Conservation (phyloP, 2,113 vertebrate species). For the Excalfactoria chinensis region DNA sequence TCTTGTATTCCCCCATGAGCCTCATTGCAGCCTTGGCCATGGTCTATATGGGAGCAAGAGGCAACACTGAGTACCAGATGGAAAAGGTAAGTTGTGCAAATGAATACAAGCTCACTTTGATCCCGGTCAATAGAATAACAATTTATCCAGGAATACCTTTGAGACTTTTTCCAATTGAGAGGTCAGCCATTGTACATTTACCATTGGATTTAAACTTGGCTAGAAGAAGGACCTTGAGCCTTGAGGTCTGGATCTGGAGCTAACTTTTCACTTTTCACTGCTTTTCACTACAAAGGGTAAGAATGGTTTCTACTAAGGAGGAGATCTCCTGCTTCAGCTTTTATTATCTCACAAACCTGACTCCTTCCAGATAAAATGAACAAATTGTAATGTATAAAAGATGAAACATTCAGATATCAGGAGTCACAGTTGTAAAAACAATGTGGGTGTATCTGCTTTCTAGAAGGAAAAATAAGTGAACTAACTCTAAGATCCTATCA, state of each 20-base stretch:
- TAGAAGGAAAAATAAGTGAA: neutral
- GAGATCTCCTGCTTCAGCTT: neutral
- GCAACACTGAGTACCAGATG: constrained; percentile 84
- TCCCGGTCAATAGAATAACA: neutral
- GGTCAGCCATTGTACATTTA: neutral
- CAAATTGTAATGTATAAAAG: neutral
- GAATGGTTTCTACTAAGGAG: neutral
- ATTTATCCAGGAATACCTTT: neutral
- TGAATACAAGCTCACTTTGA: neutral
- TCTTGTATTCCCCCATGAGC: constrained; percentile 87
- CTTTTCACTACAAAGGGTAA: neutral
- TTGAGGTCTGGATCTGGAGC: neutral
- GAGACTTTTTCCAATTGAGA: neutral
- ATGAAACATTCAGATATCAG: neutral
- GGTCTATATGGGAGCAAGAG: constrained; percentile 85
- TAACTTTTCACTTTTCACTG: neutral
- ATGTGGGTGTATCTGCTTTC: neutral
- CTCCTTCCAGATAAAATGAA: neutral
- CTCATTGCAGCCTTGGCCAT: constrained; percentile 85
- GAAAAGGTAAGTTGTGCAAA: constrained; percentile 79
- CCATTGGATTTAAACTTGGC: neutral
- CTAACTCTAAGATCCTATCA: neutral
- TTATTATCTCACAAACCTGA: neutral
- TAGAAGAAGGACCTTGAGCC: neutral
- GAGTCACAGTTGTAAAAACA: neutral